Evolutionary conservation across 2,113 vertebrate genomes (phyloP), one percentile per base, ranked within the genome.

Genomic region (Hydropotes inermis): DNA sequence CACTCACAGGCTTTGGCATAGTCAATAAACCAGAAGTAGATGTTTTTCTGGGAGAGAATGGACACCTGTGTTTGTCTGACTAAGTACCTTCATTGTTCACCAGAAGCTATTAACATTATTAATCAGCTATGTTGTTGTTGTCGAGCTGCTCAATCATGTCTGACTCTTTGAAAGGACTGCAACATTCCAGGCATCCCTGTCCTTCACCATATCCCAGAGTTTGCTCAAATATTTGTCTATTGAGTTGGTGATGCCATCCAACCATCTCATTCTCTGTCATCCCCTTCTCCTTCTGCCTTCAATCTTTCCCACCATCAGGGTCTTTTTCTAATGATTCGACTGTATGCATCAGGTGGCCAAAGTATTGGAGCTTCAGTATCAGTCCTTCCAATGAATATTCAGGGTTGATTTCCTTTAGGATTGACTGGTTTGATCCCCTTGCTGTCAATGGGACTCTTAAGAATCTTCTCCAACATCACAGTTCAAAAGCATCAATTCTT

Each of bases 271-370:
- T 67, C 33, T 70, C n/a, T 70, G 9, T 23, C 0, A 0, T 70
- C 19, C 19, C 10, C 19, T 70, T 39, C n/a, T 64, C 16, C 61
- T 39, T 39, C 67, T 70, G n/a, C n/a, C 67, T 39, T 70, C 19
- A 70, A 23, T 70, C 21, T 70, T 70, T 70, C 19, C 67, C 19
- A 70, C 10, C n/a, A 39, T 39, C 67, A 70, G 10, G 19, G 10
- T 39, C n/a, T 39, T 70, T 70, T 39, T 39, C 67, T 70, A 39
- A 39, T 39, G 19, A 70, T 23, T 70, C 19, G 23, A 19, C 19
- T 39, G n/a, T 70, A 12, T 0, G 0, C 19, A 39, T 70, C 19
- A 39, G n/a, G 67, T 39, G 9, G n/a, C n/a, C n/a, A 39, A 39
- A 70, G 67, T 39, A 70, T 39, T 23, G 5, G 67, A 23, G 67